These are phyloP conservation scores for Prosapia bicincta DNA, from an alignment of 2,888 invertebrate species.

Conservation along the genomic window DNA sequence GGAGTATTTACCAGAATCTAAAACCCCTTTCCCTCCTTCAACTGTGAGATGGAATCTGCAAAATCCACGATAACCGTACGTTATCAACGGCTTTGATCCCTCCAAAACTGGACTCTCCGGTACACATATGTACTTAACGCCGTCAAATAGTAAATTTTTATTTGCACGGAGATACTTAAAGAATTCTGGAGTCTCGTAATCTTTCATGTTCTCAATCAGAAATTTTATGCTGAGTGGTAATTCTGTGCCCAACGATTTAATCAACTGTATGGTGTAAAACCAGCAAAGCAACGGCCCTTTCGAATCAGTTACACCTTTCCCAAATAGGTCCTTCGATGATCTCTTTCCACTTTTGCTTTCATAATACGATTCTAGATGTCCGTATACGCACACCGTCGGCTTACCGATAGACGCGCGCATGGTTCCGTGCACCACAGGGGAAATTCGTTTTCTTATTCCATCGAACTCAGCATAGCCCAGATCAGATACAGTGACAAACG, in stretches of 20 bases:
- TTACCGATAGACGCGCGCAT: not conserved
- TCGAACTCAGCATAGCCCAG: not conserved
- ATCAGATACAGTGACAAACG: not conserved
- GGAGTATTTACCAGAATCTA: conserved; percentile 16
- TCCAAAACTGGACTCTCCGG: conserved; percentile 5
- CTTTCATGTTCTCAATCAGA: conserved; percentile 17
- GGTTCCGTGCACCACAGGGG: not conserved
- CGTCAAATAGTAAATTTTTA: not conserved
- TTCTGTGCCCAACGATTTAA: not conserved
- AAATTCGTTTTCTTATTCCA: not conserved
- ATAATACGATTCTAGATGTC: not conserved
- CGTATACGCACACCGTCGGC: not conserved
- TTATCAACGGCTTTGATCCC: conserved; percentile 12
- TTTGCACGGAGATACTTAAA: conserved; percentile 6
- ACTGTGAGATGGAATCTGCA: conserved; percentile 16
- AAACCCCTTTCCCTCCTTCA: conserved; percentile 1
- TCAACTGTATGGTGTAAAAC: conserved; percentile 9
- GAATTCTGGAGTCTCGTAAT: conserved; percentile 1
- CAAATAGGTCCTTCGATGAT: conserved; percentile 4
- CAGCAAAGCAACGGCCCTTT: conserved; percentile 18
- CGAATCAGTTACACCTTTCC: conserved; percentile 11
- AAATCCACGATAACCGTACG: conserved; percentile 15
- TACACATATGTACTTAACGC: conserved; percentile 13
- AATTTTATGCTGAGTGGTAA: conserved; percentile 16
- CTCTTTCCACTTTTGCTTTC: not conserved